Evolutionary conservation across 2,113 vertebrate genomes (phyloP).

Genomic region (Vulpes lagopus): DNA sequence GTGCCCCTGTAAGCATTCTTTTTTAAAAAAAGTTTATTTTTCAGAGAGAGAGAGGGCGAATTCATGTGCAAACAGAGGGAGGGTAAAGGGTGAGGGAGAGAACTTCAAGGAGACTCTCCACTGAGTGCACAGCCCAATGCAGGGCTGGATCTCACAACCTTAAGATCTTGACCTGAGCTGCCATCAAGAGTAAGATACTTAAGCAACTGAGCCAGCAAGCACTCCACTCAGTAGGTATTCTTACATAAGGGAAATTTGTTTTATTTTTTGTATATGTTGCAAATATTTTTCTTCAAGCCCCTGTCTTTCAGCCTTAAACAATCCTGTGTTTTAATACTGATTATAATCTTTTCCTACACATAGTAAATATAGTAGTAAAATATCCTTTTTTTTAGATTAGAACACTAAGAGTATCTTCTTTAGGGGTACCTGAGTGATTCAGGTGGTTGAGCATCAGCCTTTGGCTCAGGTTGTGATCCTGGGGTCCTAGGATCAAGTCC

Average conservation of each 20-base stretch:
- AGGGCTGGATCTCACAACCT: background rate
- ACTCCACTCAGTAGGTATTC: background rate
- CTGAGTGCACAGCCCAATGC: background rate
- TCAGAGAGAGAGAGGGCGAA: too few relatives aligned
- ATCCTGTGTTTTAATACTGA: background rate
- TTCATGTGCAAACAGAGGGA: too few relatives aligned
- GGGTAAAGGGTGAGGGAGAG: background rate
- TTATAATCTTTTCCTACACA: background rate
- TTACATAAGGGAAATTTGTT: background rate
- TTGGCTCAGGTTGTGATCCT: too few relatives aligned
- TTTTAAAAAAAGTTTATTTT: too few relatives aligned
- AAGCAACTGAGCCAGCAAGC: background rate
- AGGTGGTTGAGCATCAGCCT: too few relatives aligned
- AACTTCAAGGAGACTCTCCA: background rate
- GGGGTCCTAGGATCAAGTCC: too few relatives aligned
- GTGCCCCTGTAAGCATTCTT: too few relatives aligned
- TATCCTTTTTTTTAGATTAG: background rate
- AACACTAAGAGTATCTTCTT: background rate
- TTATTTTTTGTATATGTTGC: background rate
- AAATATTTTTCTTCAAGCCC: background rate
- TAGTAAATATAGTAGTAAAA: background rate
- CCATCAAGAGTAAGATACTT: background rate
- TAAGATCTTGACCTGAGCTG: background rate
- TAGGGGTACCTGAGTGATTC: too few relatives aligned
- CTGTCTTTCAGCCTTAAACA: background rate